Evolutionary conservation across 2,888 invertebrate species (phyloP).

Genomic region (Oxycera nigricornis): DNA sequence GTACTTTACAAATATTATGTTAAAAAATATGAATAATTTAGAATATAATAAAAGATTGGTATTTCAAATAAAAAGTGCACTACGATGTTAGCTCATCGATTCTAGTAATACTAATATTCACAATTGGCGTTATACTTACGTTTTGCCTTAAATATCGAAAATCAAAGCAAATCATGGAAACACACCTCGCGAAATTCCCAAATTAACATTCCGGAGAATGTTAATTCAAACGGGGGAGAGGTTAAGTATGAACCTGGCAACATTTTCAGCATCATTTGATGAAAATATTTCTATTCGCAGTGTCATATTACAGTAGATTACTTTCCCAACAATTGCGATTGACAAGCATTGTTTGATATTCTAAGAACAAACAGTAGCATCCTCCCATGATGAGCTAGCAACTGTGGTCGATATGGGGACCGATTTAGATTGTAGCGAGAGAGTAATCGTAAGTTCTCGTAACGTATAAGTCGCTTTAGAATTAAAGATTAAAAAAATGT

Average conservation of each 20-base stretch:
- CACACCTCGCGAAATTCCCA: no score
- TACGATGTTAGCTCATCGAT: neutral
- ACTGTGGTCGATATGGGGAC: no score
- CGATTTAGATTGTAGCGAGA: no score
- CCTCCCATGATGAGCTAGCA: neutral
- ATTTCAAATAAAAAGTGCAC: neutral
- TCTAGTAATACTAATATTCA: neutral
- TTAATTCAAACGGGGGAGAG: neutral
- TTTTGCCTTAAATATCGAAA: neutral
- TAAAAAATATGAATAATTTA: neutral
- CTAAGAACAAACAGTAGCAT: neutral
- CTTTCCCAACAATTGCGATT: neutral
- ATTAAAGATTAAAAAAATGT: no score
- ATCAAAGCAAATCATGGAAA: neutral
- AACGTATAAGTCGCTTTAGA: no score
- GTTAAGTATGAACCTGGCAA: no score
- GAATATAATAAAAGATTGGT: neutral
- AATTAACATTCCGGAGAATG: neutral
- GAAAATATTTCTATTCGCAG: no score
- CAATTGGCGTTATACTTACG: no score
- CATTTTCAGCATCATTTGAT: no score
- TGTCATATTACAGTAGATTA: neutral
- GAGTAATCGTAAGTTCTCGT: no score
- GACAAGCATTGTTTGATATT: neutral
- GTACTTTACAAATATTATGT: neutral